Percentiles rank a stretch among this genome's conserved stretches.
Conservation (phyloP, 2,888 invertebrate species). For the Aquatica leii region DNA sequence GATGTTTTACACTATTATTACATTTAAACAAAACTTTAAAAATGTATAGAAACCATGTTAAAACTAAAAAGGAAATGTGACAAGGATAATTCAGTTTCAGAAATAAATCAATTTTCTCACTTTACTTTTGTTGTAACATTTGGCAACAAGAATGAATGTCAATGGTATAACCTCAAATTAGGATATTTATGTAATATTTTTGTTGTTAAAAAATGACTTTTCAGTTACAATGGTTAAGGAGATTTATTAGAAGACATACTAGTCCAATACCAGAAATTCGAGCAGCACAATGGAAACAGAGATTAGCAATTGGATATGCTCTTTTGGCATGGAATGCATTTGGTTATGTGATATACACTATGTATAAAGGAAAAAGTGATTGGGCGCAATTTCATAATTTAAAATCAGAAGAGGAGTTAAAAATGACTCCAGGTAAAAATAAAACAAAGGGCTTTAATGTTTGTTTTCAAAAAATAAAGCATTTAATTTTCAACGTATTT, state of each 20-base stretch:
- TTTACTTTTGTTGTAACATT: no score
- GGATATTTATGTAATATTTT: not conserved
- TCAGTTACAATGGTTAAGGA: conserved; percentile 63
- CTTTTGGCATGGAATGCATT: conserved; percentile 78
- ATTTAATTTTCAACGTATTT: conserved; percentile 47
- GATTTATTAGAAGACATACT: conserved; percentile 62
- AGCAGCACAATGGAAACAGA: conserved; percentile 69
- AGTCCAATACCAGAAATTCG: conserved; percentile 62
- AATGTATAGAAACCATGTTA: no score
- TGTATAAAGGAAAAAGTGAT: conserved; percentile 69
- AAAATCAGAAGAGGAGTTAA: conserved; percentile 68
- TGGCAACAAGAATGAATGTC: no score
- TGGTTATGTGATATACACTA: conserved; percentile 68
- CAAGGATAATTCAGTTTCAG: no score
- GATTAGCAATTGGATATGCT: conserved; percentile 70
- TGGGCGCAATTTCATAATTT: conserved; percentile 74
- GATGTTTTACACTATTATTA: no score
- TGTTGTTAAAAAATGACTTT: conserved; percentile 53
- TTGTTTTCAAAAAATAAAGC: conserved; percentile 42
- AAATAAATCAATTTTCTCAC: no score
- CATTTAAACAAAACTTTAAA: no score
- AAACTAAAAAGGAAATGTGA: no score
- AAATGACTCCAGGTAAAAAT: conserved; percentile 66
- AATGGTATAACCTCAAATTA: no score
- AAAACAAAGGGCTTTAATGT: no score